These are phyloP conservation scores for Notarius quadriscutis DNA, from an alignment of 2,113 vertebrate species.

Conservation along the genomic window DNA sequence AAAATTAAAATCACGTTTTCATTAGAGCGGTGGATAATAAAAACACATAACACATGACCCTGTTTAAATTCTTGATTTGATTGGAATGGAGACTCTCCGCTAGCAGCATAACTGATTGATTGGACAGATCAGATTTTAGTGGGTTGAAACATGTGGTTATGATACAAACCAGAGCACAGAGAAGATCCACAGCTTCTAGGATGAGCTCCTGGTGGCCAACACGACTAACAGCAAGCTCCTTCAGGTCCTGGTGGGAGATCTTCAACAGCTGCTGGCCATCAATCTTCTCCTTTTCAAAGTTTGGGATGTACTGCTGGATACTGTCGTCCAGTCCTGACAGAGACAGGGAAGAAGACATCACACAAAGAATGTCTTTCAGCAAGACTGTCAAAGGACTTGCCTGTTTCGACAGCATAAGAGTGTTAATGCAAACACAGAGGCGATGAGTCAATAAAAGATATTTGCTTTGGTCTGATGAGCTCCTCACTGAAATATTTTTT, in stretches of 20 bases:
- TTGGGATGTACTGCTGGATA: constrained; percentile 84
- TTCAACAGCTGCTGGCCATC: constrained; percentile 86
- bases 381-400: not conserved
- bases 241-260: constrained; percentile 90
- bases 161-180: constrained; percentile 80
- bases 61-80: not conserved
- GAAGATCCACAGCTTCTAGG: constrained; percentile 92
- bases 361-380: constrained; percentile 54
- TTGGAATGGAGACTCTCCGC: not conserved
- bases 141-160: not conserved
- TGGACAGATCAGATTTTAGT: not conserved
- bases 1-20: too few species aligned
- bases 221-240: constrained; percentile 81
- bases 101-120: not conserved
- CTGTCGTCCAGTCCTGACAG: constrained; percentile 86
- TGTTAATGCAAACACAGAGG: constrained; percentile 45
- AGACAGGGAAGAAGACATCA: constrained; percentile 12
- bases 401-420: constrained; percentile 38
- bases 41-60: not conserved
- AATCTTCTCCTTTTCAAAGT: constrained; percentile 88
- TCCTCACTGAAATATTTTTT: constrained; percentile 22
- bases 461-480: constrained; percentile 31
- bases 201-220: constrained; percentile 95
- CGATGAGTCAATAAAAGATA: constrained; percentile 39
- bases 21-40: too few species aligned